Evolutionary conservation across 2,113 vertebrate genomes (phyloP).

Genomic region (Pelvicachromis taeniatus): DNA sequence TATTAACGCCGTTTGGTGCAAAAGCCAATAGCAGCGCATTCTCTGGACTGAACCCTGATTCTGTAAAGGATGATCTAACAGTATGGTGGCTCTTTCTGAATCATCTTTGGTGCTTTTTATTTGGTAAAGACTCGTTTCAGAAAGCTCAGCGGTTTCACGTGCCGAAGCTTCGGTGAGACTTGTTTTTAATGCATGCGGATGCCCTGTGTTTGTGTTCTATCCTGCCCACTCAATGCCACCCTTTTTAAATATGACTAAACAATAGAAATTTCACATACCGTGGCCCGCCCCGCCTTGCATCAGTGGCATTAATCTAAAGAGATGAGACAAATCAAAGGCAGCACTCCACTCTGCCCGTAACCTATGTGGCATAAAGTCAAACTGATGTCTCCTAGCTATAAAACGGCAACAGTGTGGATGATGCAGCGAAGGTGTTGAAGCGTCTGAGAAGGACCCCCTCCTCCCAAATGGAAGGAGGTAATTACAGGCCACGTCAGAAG

Average conservation of each 20-base stretch:
- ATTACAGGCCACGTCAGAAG: background rate
- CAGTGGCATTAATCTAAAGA: background rate
- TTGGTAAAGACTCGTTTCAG: background rate
- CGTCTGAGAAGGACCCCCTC: background rate
- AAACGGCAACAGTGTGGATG: background rate
- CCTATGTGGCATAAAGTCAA: background rate
- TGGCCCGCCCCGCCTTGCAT: background rate
- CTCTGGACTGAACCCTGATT: background rate
- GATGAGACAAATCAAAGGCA: background rate
- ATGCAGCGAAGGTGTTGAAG: background rate
- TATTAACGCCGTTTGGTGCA: background rate
- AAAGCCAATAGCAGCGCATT: background rate
- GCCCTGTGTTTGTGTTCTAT: too few species aligned
- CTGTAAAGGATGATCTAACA: background rate
- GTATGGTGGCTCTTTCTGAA: background rate
- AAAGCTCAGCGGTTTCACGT: background rate
- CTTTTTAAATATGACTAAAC: constrained; percentile 21
- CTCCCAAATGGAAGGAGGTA: background rate
- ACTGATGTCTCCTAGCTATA: background rate
- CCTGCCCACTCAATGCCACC: background rate
- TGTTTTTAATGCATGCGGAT: background rate
- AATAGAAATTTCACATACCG: background rate
- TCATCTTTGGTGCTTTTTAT: background rate
- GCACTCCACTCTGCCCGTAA: background rate
- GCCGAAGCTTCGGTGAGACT: background rate